A percentile compares a stretch with the other conserved stretches of the same genome.
Conservation (phyloP, 2,888 invertebrate genomes). For the Heliconius cydno region DNA sequence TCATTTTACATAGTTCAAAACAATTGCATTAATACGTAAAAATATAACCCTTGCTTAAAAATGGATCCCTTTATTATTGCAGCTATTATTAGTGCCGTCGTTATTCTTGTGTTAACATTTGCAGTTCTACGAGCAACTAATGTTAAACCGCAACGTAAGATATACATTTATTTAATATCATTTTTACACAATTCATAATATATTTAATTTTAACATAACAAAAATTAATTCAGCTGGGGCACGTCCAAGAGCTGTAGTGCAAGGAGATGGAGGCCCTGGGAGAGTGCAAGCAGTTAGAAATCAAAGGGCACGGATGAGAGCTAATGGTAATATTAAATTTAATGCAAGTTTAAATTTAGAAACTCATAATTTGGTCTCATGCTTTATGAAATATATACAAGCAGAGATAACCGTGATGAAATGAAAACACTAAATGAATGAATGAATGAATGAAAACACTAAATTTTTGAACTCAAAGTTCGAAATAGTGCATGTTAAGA, state of each 20-base stretch:
- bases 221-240: slow-evolving; percentile 58
- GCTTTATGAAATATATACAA: not conserved
- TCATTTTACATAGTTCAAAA: slow-evolving; percentile 4
- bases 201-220: not conserved
- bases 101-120: slow-evolving; percentile 66
- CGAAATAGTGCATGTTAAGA: no score
- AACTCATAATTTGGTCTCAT: no score
- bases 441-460: no score
- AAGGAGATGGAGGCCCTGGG: slow-evolving; percentile 84
- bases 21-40: slow-evolving; percentile 16
- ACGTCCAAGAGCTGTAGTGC: slow-evolving; percentile 69
- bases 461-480: no score
- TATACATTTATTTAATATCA: not conserved
- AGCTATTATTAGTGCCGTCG: slow-evolving; percentile 71
- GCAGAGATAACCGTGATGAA: no score
- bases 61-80: slow-evolving; percentile 79
- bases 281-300: slow-evolving; percentile 89
- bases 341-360: not conserved
- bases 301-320: slow-evolving; percentile 86
- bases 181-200: not conserved
- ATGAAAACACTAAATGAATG: no score
- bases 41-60: slow-evolving; percentile 33
- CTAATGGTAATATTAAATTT: slow-evolving; percentile 68
- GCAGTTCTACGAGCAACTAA: slow-evolving; percentile 67
- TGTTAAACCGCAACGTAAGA: slow-evolving; percentile 67